Evolutionary conservation across 2,888 invertebrate species (phyloP).

Genomic region (Drosophila vallismaia): DNA sequence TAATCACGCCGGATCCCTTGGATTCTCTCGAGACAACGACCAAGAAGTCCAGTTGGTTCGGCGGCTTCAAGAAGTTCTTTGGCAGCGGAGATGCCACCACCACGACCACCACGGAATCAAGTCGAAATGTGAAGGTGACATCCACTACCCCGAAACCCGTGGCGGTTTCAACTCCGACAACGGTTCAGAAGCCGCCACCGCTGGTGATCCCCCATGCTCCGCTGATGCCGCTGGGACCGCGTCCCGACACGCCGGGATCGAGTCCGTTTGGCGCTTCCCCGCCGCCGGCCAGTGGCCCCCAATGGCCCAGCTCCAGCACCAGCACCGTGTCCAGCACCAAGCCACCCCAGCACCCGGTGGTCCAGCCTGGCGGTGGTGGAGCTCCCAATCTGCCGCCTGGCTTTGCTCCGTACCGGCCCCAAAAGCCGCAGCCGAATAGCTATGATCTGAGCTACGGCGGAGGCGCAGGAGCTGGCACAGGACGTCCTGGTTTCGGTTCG

Average conservation of each 20-base stretch:
- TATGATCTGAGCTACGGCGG: slow-evolving; percentile 81
- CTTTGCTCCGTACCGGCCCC: slow-evolving; percentile 74
- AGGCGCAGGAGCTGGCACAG: slow-evolving; percentile 33
- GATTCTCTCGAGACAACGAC: slow-evolving; percentile 69
- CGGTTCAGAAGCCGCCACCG: slow-evolving; percentile 72
- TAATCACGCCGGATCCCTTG: slow-evolving; percentile 76
- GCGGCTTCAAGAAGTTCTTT: slow-evolving; percentile 80
- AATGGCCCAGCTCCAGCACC: slow-evolving; percentile 60
- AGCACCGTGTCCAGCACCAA: slow-evolving; percentile 17
- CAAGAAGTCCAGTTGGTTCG: slow-evolving; percentile 79
- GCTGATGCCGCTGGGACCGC: slow-evolving; percentile 78
- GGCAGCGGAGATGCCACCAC: slow-evolving; percentile 60
- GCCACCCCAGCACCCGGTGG: slow-evolving; percentile 8
- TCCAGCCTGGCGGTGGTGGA: not conserved
- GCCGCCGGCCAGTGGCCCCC: slow-evolving; percentile 50
- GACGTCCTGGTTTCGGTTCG: slow-evolving; percentile 67
- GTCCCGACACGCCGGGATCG: slow-evolving; percentile 80
- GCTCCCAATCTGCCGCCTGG: slow-evolving; percentile 65
- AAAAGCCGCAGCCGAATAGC: slow-evolving; percentile 79
- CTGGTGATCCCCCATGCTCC: slow-evolving; percentile 77
- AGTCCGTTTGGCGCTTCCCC: slow-evolving; percentile 66
- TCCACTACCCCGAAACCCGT: slow-evolving; percentile 26
- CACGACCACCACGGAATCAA: slow-evolving; percentile 41
- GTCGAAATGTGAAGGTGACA: slow-evolving; percentile 42
- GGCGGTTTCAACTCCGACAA: slow-evolving; percentile 21